These are phyloP conservation scores for Whitmania pigra DNA, from an alignment of 1,140 invertebrate genomes.

Conservation along the genomic window DNA sequence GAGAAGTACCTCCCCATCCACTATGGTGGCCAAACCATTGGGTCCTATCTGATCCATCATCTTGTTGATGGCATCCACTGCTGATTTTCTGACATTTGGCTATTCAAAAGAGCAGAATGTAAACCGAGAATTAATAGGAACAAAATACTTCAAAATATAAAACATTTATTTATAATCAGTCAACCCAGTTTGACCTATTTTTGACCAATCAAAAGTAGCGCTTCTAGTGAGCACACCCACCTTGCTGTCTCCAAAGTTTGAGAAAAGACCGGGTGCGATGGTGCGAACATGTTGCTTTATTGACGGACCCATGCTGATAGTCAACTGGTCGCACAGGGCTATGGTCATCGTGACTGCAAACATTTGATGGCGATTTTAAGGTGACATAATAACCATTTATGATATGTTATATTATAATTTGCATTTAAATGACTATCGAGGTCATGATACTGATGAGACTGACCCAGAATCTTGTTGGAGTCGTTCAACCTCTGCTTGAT, in stretches of 20 bases:
- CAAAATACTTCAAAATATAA: too few species aligned
- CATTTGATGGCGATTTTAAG: not conserved
- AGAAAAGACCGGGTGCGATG: conserved; percentile 70
- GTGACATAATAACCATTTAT: too few species aligned
- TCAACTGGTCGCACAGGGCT: conserved; percentile 64
- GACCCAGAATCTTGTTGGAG: conserved; percentile 71
- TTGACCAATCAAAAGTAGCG: not conserved
- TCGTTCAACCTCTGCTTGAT: conserved; percentile 64
- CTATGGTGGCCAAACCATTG: conserved; percentile 57
- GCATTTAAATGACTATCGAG: too few species aligned
- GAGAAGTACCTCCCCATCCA: conserved; percentile 74
- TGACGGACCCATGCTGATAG: conserved; percentile 63
- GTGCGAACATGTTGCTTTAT: conserved; percentile 64
- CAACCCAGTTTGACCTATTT: not conserved
- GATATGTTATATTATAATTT: too few species aligned
- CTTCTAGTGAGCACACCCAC: conserved; percentile 39
- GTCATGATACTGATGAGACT: not conserved
- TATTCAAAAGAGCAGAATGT: conserved; percentile 39
- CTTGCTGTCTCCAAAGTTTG: conserved; percentile 58
- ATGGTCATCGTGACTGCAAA: conserved; percentile 46
- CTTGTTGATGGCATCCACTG: conserved; percentile 64
- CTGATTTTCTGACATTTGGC: conserved; percentile 61
- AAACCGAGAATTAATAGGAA: not conserved
- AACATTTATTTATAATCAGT: not conserved
- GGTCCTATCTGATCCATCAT: conserved; percentile 60